Base-by-base conservation (phyloP, 2,113 vertebrate genomes). In the Ranitomeya variabilis region DNA sequence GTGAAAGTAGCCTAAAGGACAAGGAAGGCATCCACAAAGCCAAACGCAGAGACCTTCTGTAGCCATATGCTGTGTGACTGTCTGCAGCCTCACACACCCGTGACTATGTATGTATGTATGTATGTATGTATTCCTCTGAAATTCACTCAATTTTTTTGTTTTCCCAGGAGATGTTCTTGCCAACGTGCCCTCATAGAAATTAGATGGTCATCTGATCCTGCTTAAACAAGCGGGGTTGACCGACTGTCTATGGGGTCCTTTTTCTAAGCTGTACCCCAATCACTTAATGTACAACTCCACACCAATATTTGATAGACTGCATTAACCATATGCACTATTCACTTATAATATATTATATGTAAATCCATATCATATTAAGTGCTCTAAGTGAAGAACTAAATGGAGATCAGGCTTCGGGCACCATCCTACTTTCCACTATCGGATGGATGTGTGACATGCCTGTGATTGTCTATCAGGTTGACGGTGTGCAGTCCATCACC, bases 391-490 rank as follows among this genome's bases (percentile, higher is more conserved):
- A 26, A 31, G 23, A 13, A 16, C 12, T 62, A 16, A 0, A 26
- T 7, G 13, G 0, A n/a, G 23, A 77, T 26, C 18, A 86, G 71
- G 73, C 31, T 55, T 31, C 84, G 37, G n/a, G 14, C 66, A 23
- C 67, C 64, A 57, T 15, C 54, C 69, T 11, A 15, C 26, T 26
- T 52, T 55, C 71, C 66, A 10, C 37, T 84, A 21, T 71, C 66
- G 13, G 66, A 23, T 31, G 52, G 18, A 45, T 26, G 57, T 51
- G 62, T 71, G 59, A 85, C 37, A 60, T 74, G 54, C 83, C 84
- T 77, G 71, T 77, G 71, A 71, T 69, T 12, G 45, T 71, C 67
- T 78, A 66, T 59, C 71, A 86, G 73, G 45, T 19, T 52, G 31
- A 86, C 31, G 31, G 73, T 10, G 12, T 54, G 45, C 59, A 52